Conservation (phyloP, 2,113 vertebrate species). For the Perca schrenkii region DNA sequence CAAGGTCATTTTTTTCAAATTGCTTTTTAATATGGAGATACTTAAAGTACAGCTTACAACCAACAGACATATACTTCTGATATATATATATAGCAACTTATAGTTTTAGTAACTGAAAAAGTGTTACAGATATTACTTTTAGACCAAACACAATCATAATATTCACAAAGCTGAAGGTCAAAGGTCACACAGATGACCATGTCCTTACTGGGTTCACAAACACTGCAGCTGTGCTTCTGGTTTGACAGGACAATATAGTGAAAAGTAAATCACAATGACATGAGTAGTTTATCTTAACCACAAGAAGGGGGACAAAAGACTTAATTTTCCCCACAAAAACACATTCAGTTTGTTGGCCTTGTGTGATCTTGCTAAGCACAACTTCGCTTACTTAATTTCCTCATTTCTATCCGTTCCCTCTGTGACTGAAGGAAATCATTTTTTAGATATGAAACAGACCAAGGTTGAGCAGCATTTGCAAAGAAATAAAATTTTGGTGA, state of each 20-base stretch:
- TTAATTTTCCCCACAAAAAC: slow-evolving; percentile 29
- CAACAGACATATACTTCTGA: slow-evolving; percentile 72
- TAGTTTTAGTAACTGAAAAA: slow-evolving; percentile 70
- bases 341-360: slow-evolving; percentile 44
- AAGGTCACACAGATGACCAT: slow-evolving; percentile 57
- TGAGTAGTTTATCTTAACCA: slow-evolving; percentile 53
- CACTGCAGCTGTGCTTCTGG: slow-evolving; percentile 69
- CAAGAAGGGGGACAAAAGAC: slow-evolving; percentile 41
- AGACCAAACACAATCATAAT: slow-evolving; percentile 74
- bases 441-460: slow-evolving; percentile 30
- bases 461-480: slow-evolving; percentile 21
- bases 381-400: slow-evolving; percentile 2
- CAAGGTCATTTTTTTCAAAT: slow-evolving; percentile 38
- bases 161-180: slow-evolving; percentile 67
- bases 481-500: slow-evolving; percentile 41
- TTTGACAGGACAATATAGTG: slow-evolving; percentile 52
- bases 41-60: slow-evolving; percentile 78
- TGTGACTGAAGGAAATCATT: not conserved
- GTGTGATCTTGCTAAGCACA: slow-evolving; percentile 21
- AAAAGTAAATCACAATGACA: slow-evolving; percentile 67
- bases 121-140: slow-evolving; percentile 71
- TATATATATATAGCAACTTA: slow-evolving; percentile 61
- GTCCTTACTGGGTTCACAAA: slow-evolving; percentile 65
- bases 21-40: slow-evolving; percentile 76
- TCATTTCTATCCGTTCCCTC: slow-evolving; percentile 2